phyloP scores from a whole-genome alignment of 2,113 vertebrate genomes.

The Garra rufa region DNA sequence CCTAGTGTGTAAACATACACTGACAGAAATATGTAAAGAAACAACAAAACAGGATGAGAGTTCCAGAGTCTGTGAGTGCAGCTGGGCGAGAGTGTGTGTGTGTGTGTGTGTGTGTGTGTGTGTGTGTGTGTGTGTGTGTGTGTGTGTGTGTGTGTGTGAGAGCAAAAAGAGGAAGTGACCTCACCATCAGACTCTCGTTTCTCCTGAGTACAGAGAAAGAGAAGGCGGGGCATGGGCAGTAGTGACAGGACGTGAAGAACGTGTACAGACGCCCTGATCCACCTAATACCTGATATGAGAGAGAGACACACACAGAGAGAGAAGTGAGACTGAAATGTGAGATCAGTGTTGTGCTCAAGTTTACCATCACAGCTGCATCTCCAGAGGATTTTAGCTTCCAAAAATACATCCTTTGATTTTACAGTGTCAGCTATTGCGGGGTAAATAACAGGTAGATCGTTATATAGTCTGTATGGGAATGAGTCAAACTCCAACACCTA shows the following conservation, averaged over 20 bases:
- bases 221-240: constrained; percentile 91
- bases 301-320: constrained; percentile 32
- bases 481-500: background rate
- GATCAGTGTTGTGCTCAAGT: background rate
- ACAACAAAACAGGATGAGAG: background rate
- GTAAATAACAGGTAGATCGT: background rate
- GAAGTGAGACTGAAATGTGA: background rate
- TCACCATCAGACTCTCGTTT: constrained; percentile 86
- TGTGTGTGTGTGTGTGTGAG: constrained; percentile 3
- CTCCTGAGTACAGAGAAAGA: constrained; percentile 85
- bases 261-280: constrained; percentile 86
- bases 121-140: constrained; percentile 15
- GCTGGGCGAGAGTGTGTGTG: background rate
- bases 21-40: background rate
- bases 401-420: background rate
- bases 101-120: background rate
- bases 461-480: background rate
- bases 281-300: constrained; percentile 81
- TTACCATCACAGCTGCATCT: background rate
- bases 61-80: background rate
- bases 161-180: constrained; percentile 41
- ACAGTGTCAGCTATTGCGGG: background rate
- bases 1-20: background rate
- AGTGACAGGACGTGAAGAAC: constrained; percentile 90
- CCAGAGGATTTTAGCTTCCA: constrained; percentile 5